Evolutionary conservation across 2,797 vertebrate species (phyloP).

Genomic region (Darevskia nairensis): DNA sequence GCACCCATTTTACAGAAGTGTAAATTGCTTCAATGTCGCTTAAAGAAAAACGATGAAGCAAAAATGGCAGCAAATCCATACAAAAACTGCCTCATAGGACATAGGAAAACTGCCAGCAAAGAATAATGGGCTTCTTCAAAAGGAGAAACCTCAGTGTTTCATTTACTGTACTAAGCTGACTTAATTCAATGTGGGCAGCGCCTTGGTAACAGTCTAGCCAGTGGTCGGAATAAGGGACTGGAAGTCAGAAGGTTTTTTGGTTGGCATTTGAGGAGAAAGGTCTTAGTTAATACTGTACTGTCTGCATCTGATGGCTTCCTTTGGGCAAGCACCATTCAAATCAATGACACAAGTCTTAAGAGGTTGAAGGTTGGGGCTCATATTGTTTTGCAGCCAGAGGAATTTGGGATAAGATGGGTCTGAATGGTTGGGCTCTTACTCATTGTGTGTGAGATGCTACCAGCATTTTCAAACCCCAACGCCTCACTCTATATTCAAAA

Average conservation of each 20-base stretch:
- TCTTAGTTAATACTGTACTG: slow-evolving; percentile 15
- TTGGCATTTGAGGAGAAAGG: not conserved
- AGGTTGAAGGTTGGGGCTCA: not conserved
- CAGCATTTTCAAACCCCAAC: slow-evolving; percentile 5
- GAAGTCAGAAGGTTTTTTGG: not conserved
- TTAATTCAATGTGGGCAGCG: slow-evolving; percentile 24
- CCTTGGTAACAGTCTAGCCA: slow-evolving; percentile 1
- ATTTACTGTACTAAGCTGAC: not conserved
- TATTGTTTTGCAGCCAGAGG: not conserved
- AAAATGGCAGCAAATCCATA: not conserved
- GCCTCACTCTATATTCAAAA: slow-evolving; percentile 4
- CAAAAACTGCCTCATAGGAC: not conserved
- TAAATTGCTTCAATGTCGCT: too few species aligned
- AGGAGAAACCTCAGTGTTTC: slow-evolving; percentile 47
- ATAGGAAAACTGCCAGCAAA: slow-evolving; percentile 4
- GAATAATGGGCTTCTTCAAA: not conserved
- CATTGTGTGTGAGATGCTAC: not conserved
- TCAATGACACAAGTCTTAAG: not conserved
- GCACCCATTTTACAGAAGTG: too few species aligned
- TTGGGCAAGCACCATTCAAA: not conserved
- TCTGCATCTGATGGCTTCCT: slow-evolving; percentile 17
- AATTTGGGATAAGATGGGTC: not conserved
- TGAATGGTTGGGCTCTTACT: slow-evolving; percentile 9
- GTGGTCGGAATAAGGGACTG: not conserved
- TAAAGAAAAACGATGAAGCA: not conserved